Conservation (phyloP, 1,140 invertebrate genomes). For the Drosophila leontia region DNA sequence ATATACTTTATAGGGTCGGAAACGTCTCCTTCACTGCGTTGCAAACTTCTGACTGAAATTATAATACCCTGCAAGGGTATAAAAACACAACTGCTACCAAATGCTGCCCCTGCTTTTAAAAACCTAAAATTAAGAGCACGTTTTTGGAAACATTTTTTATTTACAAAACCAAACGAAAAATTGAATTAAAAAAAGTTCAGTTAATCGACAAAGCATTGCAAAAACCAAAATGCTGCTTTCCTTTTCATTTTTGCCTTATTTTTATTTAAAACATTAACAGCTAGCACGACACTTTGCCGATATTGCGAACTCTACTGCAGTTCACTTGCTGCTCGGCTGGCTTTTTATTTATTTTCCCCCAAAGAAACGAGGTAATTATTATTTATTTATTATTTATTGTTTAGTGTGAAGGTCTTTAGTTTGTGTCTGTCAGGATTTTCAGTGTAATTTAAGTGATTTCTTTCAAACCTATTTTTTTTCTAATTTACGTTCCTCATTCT, state of each 20-base stretch:
- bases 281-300: slow-evolving; percentile 59
- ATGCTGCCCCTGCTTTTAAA: slow-evolving; percentile 71
- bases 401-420: slow-evolving; percentile 16
- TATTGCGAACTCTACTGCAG: slow-evolving; percentile 56
- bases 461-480: slow-evolving; percentile 40
- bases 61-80: too few species aligned
- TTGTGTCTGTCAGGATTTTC: slow-evolving; percentile 34
- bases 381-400: slow-evolving; percentile 26
- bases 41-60: too few species aligned
- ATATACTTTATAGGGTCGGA: too few species aligned
- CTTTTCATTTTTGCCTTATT: slow-evolving; percentile 38
- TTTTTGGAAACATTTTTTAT: slow-evolving; percentile 46
- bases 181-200: slow-evolving; percentile 44
- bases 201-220: slow-evolving; percentile 63
- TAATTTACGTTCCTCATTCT: slow-evolving; percentile 61
- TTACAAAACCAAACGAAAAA: slow-evolving; percentile 51
- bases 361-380: slow-evolving; percentile 58
- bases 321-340: slow-evolving; percentile 20
- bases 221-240: slow-evolving; percentile 58
- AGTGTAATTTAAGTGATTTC: slow-evolving; percentile 41
- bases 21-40: too few species aligned
- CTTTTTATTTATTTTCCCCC: slow-evolving; percentile 46
- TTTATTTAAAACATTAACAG: slow-evolving; percentile 66
- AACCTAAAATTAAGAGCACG: slow-evolving; percentile 49
- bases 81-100: slow-evolving; percentile 54